Conservation (phyloP, 2,888 invertebrate species). For the Lydus trimaculatus region DNA sequence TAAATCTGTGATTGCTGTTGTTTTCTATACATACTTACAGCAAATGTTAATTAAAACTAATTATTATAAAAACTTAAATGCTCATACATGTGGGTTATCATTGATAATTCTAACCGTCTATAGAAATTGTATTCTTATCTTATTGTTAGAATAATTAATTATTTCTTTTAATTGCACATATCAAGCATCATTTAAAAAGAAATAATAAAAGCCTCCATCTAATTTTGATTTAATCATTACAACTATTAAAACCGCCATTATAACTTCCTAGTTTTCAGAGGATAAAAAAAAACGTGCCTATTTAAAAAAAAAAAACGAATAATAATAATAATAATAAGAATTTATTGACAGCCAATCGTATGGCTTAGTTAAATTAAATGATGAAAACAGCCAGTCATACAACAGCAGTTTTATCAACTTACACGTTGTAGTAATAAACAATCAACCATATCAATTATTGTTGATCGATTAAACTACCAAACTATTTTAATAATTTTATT, state of each 20-base stretch:
- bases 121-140: conserved; percentile 3
- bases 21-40: background rate
- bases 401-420: conserved; percentile 48
- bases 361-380: conserved; percentile 49
- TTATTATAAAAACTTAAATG: background rate
- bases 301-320: background rate
- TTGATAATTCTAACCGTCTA: background rate
- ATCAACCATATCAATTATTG: conserved; percentile 40
- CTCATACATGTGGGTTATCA: background rate
- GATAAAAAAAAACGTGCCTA: background rate
- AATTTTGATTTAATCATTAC: background rate
- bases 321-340: conserved; percentile 21
- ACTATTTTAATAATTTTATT: conserved; percentile 36
- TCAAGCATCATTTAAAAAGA: background rate
- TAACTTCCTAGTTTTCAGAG: background rate
- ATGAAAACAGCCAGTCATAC: conserved; percentile 52
- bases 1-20: background rate
- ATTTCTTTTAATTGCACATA: background rate
- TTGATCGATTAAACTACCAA: conserved; percentile 32
- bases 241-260: conserved; percentile 26
- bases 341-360: conserved; percentile 46
- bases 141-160: background rate
- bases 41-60: background rate
- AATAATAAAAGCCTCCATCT: conserved; percentile 8
- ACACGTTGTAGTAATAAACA: conserved; percentile 45